Evolutionary conservation across 1,140 invertebrate genomes (phyloP).

Genomic region (Aphelenchoides fujianensis): DNA sequence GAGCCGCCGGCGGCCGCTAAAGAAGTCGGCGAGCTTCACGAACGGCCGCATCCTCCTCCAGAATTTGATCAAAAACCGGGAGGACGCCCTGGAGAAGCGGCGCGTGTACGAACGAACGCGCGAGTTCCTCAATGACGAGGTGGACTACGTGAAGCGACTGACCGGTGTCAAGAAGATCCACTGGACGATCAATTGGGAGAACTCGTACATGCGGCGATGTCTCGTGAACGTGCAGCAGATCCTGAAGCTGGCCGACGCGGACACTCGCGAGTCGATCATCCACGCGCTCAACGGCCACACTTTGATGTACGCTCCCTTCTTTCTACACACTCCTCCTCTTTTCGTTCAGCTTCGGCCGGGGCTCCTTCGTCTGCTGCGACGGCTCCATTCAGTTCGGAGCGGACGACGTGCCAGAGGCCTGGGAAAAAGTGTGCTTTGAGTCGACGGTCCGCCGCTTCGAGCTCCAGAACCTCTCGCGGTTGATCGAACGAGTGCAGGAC

Average conservation of each 20-base stretch:
- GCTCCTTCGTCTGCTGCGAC: slow-evolving; percentile 46
- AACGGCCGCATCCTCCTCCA: not conserved
- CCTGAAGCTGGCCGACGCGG: slow-evolving; percentile 32
- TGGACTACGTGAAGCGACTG: slow-evolving; percentile 29
- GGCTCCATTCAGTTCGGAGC: slow-evolving; percentile 52
- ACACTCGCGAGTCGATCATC: slow-evolving; percentile 21
- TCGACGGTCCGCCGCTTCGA: slow-evolving; percentile 40
- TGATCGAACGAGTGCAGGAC: slow-evolving; percentile 39
- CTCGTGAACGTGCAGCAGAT: slow-evolving; percentile 44
- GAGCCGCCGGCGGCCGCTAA: not conserved
- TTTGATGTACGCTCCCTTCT: slow-evolving; percentile 33
- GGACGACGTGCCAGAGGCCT: slow-evolving; percentile 47
- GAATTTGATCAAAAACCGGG: slow-evolving; percentile 32
- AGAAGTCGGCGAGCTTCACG: not conserved
- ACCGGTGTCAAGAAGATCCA: slow-evolving; percentile 40
- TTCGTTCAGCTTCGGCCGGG: slow-evolving; percentile 45
- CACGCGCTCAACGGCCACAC: slow-evolving; percentile 36
- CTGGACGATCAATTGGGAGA: slow-evolving; percentile 48
- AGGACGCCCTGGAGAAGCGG: slow-evolving; percentile 28
- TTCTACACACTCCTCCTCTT: not conserved
- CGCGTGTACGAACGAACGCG: slow-evolving; percentile 17
- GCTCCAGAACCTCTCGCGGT: slow-evolving; percentile 31
- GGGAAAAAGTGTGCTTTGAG: slow-evolving; percentile 42
- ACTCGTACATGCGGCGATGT: slow-evolving; percentile 49
- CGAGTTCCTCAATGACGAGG: slow-evolving; percentile 43